These are phyloP conservation scores for Rhineura floridana DNA, from an alignment of 2,113 vertebrate species.

Conservation along the genomic window DNA sequence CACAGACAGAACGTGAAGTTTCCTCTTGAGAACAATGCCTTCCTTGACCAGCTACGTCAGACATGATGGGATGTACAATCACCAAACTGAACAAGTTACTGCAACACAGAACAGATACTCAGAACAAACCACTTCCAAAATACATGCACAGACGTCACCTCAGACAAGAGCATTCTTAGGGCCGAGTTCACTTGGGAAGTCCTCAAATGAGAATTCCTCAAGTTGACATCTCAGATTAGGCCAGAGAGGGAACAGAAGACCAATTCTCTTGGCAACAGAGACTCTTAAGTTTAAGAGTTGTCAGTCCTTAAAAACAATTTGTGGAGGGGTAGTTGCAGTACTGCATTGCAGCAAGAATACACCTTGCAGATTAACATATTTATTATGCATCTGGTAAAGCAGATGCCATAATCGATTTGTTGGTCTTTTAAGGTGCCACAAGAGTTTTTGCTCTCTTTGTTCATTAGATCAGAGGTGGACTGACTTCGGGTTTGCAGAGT, in stretches of 20 bases:
- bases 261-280: not conserved
- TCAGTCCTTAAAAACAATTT: not conserved
- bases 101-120: slow-evolving; percentile 6
- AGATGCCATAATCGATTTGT: not conserved
- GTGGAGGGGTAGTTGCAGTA: not conserved
- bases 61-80: slow-evolving; percentile 29
- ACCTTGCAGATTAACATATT: not conserved
- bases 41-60: slow-evolving; percentile 4
- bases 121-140: slow-evolving; percentile 2
- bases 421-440: not conserved
- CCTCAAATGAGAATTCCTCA: no score
- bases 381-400: not conserved
- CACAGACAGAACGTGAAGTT: slow-evolving; percentile 14
- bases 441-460: not conserved
- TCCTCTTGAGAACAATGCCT: slow-evolving; percentile 23
- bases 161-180: not conserved
- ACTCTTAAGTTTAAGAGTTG: not conserved
- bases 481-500: no score
- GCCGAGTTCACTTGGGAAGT: not conserved
- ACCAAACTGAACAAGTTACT: slow-evolving; percentile 11
- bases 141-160: slow-evolving; percentile 40
- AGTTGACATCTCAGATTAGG: not conserved
- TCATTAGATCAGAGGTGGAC: not conserved
- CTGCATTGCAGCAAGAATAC: not conserved
- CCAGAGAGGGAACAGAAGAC: not conserved